phyloP scores from a whole-genome alignment of 2,888 invertebrate species.

The Gymnoscelis rufifasciata region DNA sequence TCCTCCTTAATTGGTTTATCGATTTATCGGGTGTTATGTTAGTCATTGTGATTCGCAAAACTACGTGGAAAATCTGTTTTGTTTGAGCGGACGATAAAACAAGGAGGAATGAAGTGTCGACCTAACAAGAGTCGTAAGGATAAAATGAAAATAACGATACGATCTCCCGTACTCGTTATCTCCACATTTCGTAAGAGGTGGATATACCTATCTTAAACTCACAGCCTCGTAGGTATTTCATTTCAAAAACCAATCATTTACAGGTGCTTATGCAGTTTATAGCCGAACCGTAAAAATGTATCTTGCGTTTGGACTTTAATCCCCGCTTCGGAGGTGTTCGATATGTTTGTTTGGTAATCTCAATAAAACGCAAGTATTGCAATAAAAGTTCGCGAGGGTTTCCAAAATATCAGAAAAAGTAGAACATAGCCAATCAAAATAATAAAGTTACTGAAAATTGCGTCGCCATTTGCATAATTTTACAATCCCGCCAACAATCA shows the following conservation, averaged over 20 bases:
- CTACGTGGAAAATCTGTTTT: background rate
- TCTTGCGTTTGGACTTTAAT: background rate
- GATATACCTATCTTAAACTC: slow-evolving; percentile 20
- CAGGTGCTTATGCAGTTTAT: background rate
- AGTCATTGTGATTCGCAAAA: background rate
- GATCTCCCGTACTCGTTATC: slow-evolving; percentile 55
- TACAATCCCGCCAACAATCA: slow-evolving; percentile 30
- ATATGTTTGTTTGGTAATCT: too few relatives aligned
- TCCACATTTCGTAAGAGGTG: slow-evolving; percentile 42
- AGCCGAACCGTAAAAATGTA: background rate
- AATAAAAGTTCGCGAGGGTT: background rate
- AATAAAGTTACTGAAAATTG: slow-evolving; percentile 26
- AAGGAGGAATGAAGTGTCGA: slow-evolving; percentile 39
- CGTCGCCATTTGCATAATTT: slow-evolving; percentile 29
- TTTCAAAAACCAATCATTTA: slow-evolving; percentile 20
- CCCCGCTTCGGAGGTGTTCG: too few relatives aligned
- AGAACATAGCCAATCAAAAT: slow-evolving; percentile 26
- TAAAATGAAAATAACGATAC: slow-evolving; percentile 56
- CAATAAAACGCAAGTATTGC: too few relatives aligned
- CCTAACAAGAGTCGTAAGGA: slow-evolving; percentile 55
- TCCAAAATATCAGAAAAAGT: slow-evolving; percentile 6
- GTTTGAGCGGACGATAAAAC: slow-evolving; percentile 20
- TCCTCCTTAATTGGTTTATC: slow-evolving; percentile 3
- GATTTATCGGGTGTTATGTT: background rate
- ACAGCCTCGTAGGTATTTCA: slow-evolving; percentile 12